Percentiles rank a stretch among this genome's conserved stretches.
Conservation (phyloP, 1,140 invertebrate genomes). For the Calliphora vicina region DNA sequence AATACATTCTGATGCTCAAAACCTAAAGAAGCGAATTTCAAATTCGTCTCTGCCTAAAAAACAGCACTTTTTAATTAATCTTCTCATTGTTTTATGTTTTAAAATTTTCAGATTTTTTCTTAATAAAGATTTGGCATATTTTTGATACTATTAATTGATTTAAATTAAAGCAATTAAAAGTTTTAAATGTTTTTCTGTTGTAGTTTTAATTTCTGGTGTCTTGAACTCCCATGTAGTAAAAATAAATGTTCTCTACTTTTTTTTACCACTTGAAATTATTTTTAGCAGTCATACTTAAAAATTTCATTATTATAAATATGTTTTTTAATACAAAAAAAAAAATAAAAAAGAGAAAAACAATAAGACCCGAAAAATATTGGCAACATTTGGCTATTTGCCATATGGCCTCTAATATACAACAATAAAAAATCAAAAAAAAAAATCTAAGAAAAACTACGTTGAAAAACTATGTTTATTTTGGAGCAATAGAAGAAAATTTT, state of each 20-base stretch:
- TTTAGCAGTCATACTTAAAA: background rate
- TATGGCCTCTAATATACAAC: constrained; percentile 17
- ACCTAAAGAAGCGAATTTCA: too few species aligned
- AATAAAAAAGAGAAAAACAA: too few species aligned
- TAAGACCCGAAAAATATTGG: background rate
- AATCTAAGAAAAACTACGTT: background rate
- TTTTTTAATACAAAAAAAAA: background rate
- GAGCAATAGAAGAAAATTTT: background rate
- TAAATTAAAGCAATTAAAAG: background rate
- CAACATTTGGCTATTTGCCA: constrained; percentile 18
- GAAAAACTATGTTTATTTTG: background rate
- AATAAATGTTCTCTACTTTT: background rate
- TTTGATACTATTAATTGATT: background rate
- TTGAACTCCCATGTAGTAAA: background rate
- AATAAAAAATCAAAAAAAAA: background rate
- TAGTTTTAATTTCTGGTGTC: background rate
- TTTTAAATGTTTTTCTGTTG: background rate
- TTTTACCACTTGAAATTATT: background rate
- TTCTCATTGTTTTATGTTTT: background rate
- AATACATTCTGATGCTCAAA: too few species aligned
- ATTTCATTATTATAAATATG: background rate
- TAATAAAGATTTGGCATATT: background rate
- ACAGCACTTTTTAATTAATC: background rate
- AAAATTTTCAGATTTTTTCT: background rate
- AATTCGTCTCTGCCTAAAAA: too few species aligned